Conservation (phyloP, 2,888 invertebrate species). For the Saturnia pavonia region DNA sequence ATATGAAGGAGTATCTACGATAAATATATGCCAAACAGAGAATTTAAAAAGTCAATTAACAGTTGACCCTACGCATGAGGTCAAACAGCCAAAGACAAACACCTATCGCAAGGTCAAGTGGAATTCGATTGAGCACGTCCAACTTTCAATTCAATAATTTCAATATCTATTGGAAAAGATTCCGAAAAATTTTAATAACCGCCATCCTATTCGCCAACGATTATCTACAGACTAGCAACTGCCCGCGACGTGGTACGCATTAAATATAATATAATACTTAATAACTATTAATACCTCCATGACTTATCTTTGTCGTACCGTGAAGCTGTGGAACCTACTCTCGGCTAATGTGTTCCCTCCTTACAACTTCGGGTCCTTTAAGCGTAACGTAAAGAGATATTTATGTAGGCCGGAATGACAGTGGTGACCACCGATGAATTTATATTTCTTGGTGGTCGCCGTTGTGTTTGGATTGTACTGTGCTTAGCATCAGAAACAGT, state of each 20-base stretch:
- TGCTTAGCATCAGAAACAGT: too few species aligned
- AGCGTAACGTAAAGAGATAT: too few species aligned
- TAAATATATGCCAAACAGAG: not conserved
- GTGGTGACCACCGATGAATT: too few species aligned
- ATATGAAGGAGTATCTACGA: not conserved
- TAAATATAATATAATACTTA: too few species aligned
- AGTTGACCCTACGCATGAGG: not conserved
- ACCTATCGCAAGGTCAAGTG: not conserved
- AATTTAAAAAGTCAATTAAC: not conserved
- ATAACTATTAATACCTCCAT: too few species aligned
- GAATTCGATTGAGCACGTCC: not conserved
- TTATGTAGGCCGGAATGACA: too few species aligned
- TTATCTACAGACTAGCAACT: not conserved
- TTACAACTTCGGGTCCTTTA: too few species aligned
- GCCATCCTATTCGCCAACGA: not conserved
- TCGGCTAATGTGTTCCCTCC: too few species aligned
- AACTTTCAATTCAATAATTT: not conserved
- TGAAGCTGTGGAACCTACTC: too few species aligned
- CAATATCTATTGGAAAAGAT: not conserved
- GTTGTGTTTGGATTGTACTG: too few species aligned
- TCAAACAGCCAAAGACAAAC: not conserved
- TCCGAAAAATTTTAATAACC: constrained; percentile 8
- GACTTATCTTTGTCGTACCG: too few species aligned
- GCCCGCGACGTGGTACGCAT: not conserved
- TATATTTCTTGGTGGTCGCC: too few species aligned